A percentile compares a stretch with the other conserved stretches of the same genome.
These are phyloP conservation scores for Eurytemora carolleeae DNA, from an alignment of 1,140 invertebrate genomes.

Conservation along the genomic window DNA sequence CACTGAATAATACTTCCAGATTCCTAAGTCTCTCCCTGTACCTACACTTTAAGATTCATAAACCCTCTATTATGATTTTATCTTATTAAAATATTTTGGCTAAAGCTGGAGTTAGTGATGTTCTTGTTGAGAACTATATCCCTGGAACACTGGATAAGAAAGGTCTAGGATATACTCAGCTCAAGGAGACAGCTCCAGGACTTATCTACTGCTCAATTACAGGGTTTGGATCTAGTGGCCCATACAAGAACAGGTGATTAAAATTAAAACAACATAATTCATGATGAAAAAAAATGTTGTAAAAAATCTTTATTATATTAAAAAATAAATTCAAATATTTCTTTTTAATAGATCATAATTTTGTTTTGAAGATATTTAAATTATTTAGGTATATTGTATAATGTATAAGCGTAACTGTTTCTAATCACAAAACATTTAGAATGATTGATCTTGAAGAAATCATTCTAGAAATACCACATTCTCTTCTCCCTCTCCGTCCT, in stretches of 20 bases:
- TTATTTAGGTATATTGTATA: neutral
- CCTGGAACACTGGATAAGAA: slow-evolving; percentile 63
- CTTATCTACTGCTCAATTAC: slow-evolving; percentile 86
- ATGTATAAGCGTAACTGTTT: too few species aligned
- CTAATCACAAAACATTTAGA: too few species aligned
- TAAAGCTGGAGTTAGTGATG: slow-evolving; percentile 52
- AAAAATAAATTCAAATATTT: neutral
- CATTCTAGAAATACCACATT: too few species aligned
- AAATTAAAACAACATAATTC: neutral
- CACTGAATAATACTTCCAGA: neutral
- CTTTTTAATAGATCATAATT: neutral
- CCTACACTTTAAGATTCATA: neutral
- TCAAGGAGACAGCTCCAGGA: slow-evolving; percentile 47
- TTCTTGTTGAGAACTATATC: slow-evolving; percentile 83
- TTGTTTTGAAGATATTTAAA: neutral
- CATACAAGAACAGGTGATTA: slow-evolving; percentile 40
- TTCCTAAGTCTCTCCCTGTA: neutral
- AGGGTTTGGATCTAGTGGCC: slow-evolving; percentile 69
- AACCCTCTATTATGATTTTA: slow-evolving; percentile 22
- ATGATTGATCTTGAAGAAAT: too few species aligned
- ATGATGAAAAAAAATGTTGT: neutral
- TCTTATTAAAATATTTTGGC: neutral
- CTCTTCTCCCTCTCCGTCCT: too few species aligned
- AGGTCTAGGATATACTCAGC: slow-evolving; percentile 52
- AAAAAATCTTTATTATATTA: neutral